Base-by-base conservation (phyloP, 2,888 invertebrate genomes). In the Tenthredo notha region DNA sequence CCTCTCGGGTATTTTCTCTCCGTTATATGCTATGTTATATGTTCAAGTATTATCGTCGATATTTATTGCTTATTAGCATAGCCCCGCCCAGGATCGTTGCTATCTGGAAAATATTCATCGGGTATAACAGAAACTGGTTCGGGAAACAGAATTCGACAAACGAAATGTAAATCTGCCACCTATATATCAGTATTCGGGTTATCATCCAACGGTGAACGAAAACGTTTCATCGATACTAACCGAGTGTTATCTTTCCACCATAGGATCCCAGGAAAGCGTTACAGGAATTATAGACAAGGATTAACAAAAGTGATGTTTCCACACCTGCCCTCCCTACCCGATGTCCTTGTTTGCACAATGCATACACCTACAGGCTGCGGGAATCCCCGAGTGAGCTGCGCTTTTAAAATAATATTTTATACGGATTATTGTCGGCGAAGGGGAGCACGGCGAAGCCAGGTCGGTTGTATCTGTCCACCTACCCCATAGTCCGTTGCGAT, bases 351-450 rank as follows among this genome's bases (percentile, higher is more conserved):
- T 83, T 86, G 61, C 78, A 21, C 29, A 21, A 58, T 82, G 77
- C 85, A n/a, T 70, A 72, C 65, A 84, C 58, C 50, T 29, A 77
- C 77, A 77, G 37, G 40, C 50, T 21, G 29, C 29, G n/a, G 77
- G 77, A 74, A 74, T 77, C 67, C 58, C 78, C 50, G 78, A 78
- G 37, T 78, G 65, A 15, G 67, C 54, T 54, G 84, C 86, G 89
- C 88, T 88, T 91, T 90, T 89, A 88, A 91, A 92, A 92, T 91
- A 92, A 92, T 92, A 92, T 92, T 92, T 92, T 88, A 90, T 86
- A 88, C 87, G 89, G 91, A 91, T 92, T 91, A 91, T 90, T 90
- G 89, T 88, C 88, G 61, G 37, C 61, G 21, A 50, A 25, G 40
- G 37, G 61, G 78, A 58, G 58, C 37, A 1, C 10, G 61, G 25